A percentile compares a stretch with the other conserved stretches of the same genome.
These are phyloP conservation scores for Ailuropoda melanoleuca DNA, from an alignment of 2,113 vertebrate species.

Conservation along the genomic window DNA sequence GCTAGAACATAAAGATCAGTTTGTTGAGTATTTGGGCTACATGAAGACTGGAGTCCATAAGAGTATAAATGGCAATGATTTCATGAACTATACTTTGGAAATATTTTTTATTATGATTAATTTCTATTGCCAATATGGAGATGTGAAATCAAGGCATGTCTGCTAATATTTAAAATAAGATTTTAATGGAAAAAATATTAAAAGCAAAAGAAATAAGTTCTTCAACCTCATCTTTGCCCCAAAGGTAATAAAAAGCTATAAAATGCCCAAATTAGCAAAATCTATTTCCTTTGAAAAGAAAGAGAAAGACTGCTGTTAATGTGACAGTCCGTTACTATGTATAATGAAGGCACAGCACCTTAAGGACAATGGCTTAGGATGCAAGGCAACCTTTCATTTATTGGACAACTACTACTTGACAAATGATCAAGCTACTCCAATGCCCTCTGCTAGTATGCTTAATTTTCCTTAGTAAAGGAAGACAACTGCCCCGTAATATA, in stretches of 20 bases:
- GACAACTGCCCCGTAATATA: background rate
- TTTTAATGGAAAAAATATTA: background rate
- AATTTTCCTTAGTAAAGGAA: slow-evolving; percentile 1
- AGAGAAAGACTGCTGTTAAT: background rate
- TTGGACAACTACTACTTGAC: background rate
- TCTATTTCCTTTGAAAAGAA: background rate
- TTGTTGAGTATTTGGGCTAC: background rate
- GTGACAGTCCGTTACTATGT: background rate
- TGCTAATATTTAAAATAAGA: background rate
- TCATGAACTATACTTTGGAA: background rate
- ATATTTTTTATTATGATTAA: background rate
- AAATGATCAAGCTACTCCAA: slow-evolving; percentile 1
- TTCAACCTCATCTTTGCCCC: background rate
- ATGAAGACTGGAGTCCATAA: background rate
- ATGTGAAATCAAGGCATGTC: background rate
- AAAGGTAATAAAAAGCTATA: background rate
- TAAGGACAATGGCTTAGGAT: background rate
- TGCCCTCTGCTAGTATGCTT: background rate
- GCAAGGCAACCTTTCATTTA: background rate
- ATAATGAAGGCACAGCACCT: background rate
- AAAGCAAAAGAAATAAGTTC: slow-evolving; percentile 14
- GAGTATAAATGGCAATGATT: background rate
- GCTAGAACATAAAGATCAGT: background rate
- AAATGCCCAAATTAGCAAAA: background rate
- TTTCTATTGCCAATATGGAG: background rate